These are phyloP conservation scores for Lumbricus terrestris DNA, from an alignment of 2,888 invertebrate species.

Conservation along the genomic window DNA sequence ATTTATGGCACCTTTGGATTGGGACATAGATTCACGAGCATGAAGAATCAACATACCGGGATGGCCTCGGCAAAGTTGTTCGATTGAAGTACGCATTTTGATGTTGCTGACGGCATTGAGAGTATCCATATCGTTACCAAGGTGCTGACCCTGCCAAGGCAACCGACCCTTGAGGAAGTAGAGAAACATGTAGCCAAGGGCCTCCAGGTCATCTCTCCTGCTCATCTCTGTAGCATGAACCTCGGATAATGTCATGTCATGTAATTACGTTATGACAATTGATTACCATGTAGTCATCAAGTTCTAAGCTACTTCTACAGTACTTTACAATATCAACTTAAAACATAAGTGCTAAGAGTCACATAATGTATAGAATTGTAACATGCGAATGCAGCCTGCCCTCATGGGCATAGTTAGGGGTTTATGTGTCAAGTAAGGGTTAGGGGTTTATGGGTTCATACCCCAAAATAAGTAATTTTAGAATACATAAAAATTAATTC, in stretches of 20 bases:
- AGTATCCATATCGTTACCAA: not conserved
- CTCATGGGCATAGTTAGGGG: too few species aligned
- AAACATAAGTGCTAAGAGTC: too few species aligned
- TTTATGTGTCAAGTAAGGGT: too few species aligned
- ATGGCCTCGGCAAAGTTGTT: not conserved
- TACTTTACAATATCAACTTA: too few species aligned
- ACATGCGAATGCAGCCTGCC: not conserved
- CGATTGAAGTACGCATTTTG: not conserved
- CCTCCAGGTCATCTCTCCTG: conserved; percentile 15
- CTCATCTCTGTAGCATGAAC: not conserved
- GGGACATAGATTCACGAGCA: not conserved
- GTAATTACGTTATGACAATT: too few species aligned
- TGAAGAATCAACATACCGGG: not conserved
- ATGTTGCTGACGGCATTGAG: not conserved
- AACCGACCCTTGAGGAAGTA: conserved; percentile 4
- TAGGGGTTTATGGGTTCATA: too few species aligned
- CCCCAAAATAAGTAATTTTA: too few species aligned
- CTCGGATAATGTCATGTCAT: not conserved
- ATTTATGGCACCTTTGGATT: not conserved
- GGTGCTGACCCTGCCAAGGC: conserved; percentile 9
- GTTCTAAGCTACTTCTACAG: too few species aligned
- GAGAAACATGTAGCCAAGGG: not conserved
- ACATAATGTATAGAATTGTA: not conserved
- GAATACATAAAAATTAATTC: too few species aligned
- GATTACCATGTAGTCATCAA: too few species aligned